Evolutionary conservation across 2,888 invertebrate genomes (phyloP), one percentile per base, ranked within the genome.

Genomic region (Lissonota sp.): DNA sequence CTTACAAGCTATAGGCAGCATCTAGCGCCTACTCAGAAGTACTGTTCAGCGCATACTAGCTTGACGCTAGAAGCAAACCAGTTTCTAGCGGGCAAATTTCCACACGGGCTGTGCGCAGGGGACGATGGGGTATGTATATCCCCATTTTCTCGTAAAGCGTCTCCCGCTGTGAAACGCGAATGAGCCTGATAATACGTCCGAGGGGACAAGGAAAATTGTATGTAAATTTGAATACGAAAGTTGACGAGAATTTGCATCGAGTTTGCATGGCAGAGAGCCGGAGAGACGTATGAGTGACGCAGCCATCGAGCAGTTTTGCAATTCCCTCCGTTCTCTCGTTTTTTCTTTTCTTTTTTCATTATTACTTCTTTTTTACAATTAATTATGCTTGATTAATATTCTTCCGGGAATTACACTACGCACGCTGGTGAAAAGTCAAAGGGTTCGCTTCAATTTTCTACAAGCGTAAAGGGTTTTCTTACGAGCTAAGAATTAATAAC

Each of bases 161-260:
- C 70, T 66, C 46, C 26, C 60, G 42, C 75, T 49, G 71, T 62
- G 75, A 75, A 75, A 75, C 66, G 75, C 62, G 67, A 80, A 80
- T 71, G 80, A 66, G 75, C 60, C 55, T 37, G 75, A 82, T 79
- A 82, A 75, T 82, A 75, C 71, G 79, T 75, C 74, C 75, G 49
- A 71, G 37, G 79, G 75, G 75, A 82, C 79, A 69, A 75, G 67
- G 71, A 51, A 75, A 82, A 82, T 82, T 75, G 75, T 72, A 82
- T 79, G 79, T 74, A 79, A 79, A 75, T 79, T 71, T 67, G 69
- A 26, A 82, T 74, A 75, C 82, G 55, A 75, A 71, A 75, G 75
- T 78, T 79, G 79, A 82, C 70, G 75, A 26, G 55, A 74, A 79
- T 82, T 82, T 78, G 75, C 82, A 79, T 82, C 55, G 49, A 80